Evolutionary conservation across 2,797 vertebrate genomes (phyloP).

Genomic region (Tauraco hartlaubi): DNA sequence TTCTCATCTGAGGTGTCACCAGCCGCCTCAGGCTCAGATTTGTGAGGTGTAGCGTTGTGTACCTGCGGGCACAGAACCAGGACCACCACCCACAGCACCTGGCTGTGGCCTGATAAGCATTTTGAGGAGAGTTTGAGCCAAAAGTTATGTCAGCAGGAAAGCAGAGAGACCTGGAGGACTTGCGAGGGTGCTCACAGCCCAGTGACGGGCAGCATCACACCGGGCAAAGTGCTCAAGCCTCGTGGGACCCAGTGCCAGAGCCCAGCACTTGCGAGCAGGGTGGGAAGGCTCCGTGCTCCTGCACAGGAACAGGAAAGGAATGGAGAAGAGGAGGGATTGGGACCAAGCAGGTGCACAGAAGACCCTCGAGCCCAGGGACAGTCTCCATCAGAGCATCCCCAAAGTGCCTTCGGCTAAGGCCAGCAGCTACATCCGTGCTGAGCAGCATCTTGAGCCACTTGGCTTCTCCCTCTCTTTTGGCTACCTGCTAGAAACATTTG

Average conservation of each 20-base stretch:
- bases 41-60: fast-evolving
- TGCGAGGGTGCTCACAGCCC: neutral
- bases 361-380: neutral
- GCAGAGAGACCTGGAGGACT: neutral
- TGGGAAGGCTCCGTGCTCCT: neutral
- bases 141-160: neutral
- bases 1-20: neutral
- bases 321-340: neutral
- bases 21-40: fast-evolving
- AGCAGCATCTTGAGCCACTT: neutral
- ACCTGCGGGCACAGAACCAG: neutral
- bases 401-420: neutral
- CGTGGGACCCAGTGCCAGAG: neutral
- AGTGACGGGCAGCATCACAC: fast-evolving
- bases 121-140: neutral
- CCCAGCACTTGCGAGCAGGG: neutral
- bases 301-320: fast-evolving
- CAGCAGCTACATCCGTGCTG: too few species aligned
- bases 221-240: neutral
- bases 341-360: neutral
- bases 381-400: neutral
- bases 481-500: neutral
- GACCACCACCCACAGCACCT: neutral
- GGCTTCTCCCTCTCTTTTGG: neutral
- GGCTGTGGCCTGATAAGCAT: neutral